Base-by-base conservation (phyloP, 2,888 invertebrate genomes). In the Ichneumon xanthorius region DNA sequence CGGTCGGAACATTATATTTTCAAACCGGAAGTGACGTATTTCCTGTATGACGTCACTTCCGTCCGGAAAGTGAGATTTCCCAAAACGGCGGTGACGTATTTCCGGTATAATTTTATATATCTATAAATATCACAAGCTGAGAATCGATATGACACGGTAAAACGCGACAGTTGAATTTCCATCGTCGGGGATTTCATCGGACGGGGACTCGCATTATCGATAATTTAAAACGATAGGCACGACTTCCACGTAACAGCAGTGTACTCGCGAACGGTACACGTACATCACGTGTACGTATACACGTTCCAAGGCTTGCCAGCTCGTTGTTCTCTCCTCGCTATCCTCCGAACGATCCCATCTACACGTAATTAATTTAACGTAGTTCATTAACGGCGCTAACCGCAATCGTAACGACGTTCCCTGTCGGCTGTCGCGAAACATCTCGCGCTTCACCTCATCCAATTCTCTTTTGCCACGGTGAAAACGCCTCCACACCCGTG, bases 351-450 rank as follows among this genome's bases (percentile, higher is more conserved):
- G 14, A 61, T 45, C 58, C 53, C 40, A 45, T 75, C 63, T 40
- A 75, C 48, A 80, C 86, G 88, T 90, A 90, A 90, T 90, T 90
- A 90, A 90, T 90, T 90, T 90, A 88, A 85, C 88, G 90, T 88
- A 88, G 88, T 90, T 90, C 90, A 89, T 90, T 90, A 90, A 88
- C 89, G 85, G 88, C 81, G 30, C 73, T 67, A 81, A 65, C 80
- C 63, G 73, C 55, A 53, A 58, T 75, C 63, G 53, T 58, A 81
- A 73, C 75, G 75, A 75, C 63, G 63, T 63, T 75, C 48, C 30
- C 61, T 33, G 48, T 73, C 30, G 61, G n/a, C 75, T 63, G 30
- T 63, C 75, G 61, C 61, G 75, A 63, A 75, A 63, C 48, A 48
- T 30, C 48, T 45, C 45, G 45, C 73, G 61, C n/a, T 61, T 30